phyloP scores from a whole-genome alignment of 2,113 vertebrate genomes.

The Paralichthys olivaceus region DNA sequence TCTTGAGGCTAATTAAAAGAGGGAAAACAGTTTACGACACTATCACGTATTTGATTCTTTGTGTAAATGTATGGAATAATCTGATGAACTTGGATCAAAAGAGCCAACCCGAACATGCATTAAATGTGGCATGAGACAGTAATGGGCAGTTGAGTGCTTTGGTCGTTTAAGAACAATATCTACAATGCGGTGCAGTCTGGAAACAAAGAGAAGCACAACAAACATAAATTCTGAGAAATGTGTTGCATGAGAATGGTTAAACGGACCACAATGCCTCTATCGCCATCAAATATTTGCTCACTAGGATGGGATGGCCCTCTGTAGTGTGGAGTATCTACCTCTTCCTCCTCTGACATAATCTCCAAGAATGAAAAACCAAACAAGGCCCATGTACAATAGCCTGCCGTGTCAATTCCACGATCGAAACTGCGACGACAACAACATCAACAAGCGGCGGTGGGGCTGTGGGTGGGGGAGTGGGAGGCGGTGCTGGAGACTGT shows the following conservation, averaged over 20 bases:
- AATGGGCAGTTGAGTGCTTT: neutral
- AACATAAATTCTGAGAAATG: constrained; percentile 21
- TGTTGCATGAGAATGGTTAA: constrained; percentile 18
- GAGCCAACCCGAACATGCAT: neutral
- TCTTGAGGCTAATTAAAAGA: constrained; percentile 34
- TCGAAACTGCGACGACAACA: neutral
- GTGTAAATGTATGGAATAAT: neutral
- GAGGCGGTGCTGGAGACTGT: constrained; percentile 21
- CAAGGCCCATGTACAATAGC: constrained; percentile 38
- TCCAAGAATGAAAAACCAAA: constrained; percentile 66
- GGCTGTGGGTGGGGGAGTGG: constrained; percentile 24
- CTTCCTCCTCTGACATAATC: constrained; percentile 38
- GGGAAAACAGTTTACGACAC: neutral
- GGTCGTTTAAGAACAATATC: neutral
- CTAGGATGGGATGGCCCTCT: constrained; percentile 9
- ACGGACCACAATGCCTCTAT: constrained; percentile 38
- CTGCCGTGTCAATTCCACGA: constrained; percentile 22
- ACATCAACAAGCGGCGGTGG: constrained; percentile 20
- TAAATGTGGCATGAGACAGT: neutral
- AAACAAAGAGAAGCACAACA: constrained; percentile 16
- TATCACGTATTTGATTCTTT: constrained; percentile 3
- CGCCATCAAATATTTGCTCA: constrained; percentile 70
- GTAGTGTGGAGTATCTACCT: constrained; percentile 29
- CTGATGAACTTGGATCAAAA: neutral
- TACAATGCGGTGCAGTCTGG: neutral